phyloP scores from a whole-genome alignment of 2,888 invertebrate species.

The Drosophila subquinaria region DNA sequence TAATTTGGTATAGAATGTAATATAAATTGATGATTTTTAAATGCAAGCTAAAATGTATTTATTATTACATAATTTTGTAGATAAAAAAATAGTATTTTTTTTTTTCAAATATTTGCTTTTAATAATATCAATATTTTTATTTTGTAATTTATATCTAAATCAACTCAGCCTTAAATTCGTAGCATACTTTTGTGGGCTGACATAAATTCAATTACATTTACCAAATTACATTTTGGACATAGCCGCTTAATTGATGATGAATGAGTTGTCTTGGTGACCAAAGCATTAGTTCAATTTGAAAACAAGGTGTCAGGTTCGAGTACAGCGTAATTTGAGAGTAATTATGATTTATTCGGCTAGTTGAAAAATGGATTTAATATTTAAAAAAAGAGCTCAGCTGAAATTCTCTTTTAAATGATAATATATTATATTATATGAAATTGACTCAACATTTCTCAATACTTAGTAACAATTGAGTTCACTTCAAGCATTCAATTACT shows the following conservation, averaged over 20 bases:
- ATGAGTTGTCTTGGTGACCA: background rate
- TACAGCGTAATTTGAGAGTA: background rate
- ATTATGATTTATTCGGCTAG: conserved; percentile 4
- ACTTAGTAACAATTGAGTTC: no score
- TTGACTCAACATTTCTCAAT: no score
- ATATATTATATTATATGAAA: no score
- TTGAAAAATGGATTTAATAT: background rate
- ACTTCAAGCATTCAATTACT: conserved; percentile 4
- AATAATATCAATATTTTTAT: no score
- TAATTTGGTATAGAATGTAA: no score
- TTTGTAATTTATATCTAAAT: background rate
- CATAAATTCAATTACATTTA: background rate
- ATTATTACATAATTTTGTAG: no score
- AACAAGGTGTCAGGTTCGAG: background rate
- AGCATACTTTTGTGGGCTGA: conserved; percentile 23
- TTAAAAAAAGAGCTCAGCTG: no score
- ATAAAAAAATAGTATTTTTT: no score
- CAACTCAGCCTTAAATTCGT: background rate
- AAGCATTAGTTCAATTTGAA: background rate
- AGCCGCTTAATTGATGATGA: background rate
- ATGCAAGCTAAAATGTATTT: no score
- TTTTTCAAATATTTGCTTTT: no score
- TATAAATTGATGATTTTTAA: no score
- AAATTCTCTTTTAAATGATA: no score
- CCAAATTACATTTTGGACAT: background rate